Evolutionary conservation across 2,113 vertebrate genomes (phyloP).

Genomic region (Orthonyx spaldingii): DNA sequence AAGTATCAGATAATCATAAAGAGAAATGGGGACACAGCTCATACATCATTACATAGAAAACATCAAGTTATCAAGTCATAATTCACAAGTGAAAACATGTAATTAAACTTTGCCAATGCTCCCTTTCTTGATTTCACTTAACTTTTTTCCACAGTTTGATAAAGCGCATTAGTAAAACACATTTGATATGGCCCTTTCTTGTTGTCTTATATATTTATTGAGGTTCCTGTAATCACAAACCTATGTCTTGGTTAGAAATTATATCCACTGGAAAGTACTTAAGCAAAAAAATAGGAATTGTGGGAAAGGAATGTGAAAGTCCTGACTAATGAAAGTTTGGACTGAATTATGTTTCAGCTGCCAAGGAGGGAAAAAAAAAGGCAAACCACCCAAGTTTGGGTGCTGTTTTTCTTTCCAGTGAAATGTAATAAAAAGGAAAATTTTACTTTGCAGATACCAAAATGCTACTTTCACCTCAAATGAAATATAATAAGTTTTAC

Average conservation of each 20-base stretch:
- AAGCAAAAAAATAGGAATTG: accelerated
- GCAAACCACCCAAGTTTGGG: not conserved
- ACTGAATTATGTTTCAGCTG: not conserved
- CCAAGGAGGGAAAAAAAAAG: not conserved
- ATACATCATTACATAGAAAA: not conserved
- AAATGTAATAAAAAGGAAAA: not conserved
- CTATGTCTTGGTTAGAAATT: not conserved
- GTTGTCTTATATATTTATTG: not conserved
- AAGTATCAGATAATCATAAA: not conserved
- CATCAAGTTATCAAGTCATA: not conserved
- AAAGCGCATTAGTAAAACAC: not conserved
- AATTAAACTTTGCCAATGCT: not conserved
- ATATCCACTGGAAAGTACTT: not conserved
- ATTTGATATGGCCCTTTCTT: not conserved
- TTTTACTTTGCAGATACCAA: not conserved
- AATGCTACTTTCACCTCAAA: not conserved
- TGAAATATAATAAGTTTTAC: not conserved
- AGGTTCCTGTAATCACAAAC: not conserved
- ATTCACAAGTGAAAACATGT: not conserved
- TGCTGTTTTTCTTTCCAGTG: not conserved
- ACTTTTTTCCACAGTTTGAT: not conserved
- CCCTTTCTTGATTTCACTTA: not conserved
- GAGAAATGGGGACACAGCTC: not conserved
- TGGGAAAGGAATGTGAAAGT: not conserved
- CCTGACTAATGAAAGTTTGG: not conserved